Conservation (phyloP, 2,888 invertebrate species). For the Plusia festucae region DNA sequence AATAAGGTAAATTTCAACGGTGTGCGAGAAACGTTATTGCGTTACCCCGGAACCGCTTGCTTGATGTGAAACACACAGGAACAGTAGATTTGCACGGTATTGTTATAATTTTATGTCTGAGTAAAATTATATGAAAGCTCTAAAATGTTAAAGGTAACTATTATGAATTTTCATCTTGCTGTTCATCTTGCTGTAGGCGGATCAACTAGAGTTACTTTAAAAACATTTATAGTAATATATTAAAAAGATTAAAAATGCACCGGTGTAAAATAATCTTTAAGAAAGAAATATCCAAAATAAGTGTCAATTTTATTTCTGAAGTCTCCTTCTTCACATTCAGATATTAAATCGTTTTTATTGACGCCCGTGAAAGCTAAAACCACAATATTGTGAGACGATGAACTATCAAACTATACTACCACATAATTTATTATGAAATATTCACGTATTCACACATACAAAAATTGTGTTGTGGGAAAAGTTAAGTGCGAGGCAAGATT, state of each 20-base stretch:
- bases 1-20: slow-evolving; percentile 81
- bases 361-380: slow-evolving; percentile 39
- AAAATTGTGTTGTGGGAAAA: slow-evolving; percentile 58
- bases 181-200: background rate
- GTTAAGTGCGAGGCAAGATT: slow-evolving; percentile 70
- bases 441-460: slow-evolving; percentile 47
- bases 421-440: slow-evolving; percentile 53
- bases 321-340: background rate
- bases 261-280: background rate
- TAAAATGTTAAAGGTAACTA: slow-evolving; percentile 20
- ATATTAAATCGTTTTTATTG: slow-evolving; percentile 27
- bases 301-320: slow-evolving; percentile 17
- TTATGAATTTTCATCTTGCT: background rate
- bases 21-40: slow-evolving; percentile 74
- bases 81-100: slow-evolving; percentile 55
- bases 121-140: slow-evolving; percentile 20
- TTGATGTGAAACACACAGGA: slow-evolving; percentile 69
- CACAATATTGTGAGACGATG: slow-evolving; percentile 34
- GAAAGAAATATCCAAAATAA: slow-evolving; percentile 5
- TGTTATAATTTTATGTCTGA: slow-evolving; percentile 36
- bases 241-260: background rate
- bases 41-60: slow-evolving; percentile 72
- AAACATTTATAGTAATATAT: background rate
- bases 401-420: slow-evolving; percentile 48
- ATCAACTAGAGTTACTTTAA: no score